Conservation (phyloP, 2,888 invertebrate species). For the Leptinotarsa tumamoca region DNA sequence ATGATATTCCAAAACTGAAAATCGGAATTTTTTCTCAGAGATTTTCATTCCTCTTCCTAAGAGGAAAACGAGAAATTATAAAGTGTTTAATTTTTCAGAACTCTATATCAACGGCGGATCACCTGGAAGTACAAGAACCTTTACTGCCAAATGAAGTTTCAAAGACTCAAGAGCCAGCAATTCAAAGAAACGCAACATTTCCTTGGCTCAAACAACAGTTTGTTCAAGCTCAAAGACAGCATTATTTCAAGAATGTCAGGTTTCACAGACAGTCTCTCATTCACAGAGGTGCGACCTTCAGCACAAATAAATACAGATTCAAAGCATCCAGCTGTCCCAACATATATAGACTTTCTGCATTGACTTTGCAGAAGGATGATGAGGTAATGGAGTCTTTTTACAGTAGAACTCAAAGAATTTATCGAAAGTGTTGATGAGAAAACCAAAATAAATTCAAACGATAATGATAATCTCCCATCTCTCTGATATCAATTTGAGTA, state of each 20-base stretch:
- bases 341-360: constrained; percentile 89
- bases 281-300: constrained; percentile 88
- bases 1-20: too few species aligned
- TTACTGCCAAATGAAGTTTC: constrained; percentile 40
- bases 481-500: too few species aligned
- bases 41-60: too few species aligned
- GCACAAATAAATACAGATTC: constrained; percentile 83
- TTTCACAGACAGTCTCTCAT: constrained; percentile 85
- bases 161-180: constrained; percentile 28
- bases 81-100: constrained; percentile 46
- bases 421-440: constrained; percentile 1
- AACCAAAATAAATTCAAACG: not conserved
- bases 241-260: constrained; percentile 78
- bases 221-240: constrained; percentile 64
- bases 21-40: too few species aligned
- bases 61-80: too few species aligned
- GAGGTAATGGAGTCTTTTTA: constrained; percentile 65
- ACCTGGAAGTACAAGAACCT: constrained; percentile 49
- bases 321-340: constrained; percentile 93
- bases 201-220: constrained; percentile 70
- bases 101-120: constrained; percentile 56
- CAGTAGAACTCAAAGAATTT: not conserved
- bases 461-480: too few species aligned
- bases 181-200: constrained; percentile 48
- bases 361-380: constrained; percentile 81